phyloP scores from a whole-genome alignment of 2,113 vertebrate species.

The Erinaceus europaeus region DNA sequence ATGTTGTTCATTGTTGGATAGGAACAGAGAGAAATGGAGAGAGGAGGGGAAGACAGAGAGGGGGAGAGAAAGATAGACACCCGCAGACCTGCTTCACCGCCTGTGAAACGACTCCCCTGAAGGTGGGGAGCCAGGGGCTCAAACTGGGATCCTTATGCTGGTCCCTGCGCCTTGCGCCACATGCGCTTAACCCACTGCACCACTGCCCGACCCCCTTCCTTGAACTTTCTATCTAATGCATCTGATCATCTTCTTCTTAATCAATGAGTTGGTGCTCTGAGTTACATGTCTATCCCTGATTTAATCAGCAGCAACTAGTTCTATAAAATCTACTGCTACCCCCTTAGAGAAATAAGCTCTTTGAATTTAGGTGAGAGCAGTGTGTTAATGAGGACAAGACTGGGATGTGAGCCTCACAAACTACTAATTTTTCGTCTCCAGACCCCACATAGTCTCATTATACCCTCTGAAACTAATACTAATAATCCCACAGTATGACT shows the following conservation, averaged over 20 bases:
- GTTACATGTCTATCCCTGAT: neutral
- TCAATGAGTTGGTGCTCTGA: neutral
- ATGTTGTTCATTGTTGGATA: too few relatives aligned
- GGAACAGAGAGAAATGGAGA: too few relatives aligned
- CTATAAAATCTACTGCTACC: neutral
- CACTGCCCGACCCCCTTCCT: too few relatives aligned
- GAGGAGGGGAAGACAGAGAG: too few relatives aligned
- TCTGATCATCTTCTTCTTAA: neutral
- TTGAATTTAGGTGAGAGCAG: neutral
- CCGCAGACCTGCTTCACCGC: too few relatives aligned
- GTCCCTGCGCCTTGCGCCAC: too few relatives aligned
- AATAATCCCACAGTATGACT: neutral
- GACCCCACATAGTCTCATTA: neutral
- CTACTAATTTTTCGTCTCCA: neutral
- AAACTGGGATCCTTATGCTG: too few relatives aligned
- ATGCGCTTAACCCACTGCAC: too few relatives aligned
- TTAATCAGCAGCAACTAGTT: neutral
- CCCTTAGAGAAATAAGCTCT: neutral
- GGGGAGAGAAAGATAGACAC: too few relatives aligned
- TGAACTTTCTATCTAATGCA: neutral
- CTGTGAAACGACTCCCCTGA: too few relatives aligned
- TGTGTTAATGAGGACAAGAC: neutral
- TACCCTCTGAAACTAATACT: neutral
- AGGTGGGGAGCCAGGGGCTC: too few relatives aligned
- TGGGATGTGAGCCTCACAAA: neutral